phyloP scores from a whole-genome alignment of 2,888 invertebrate genomes.

The Choreutis nemorana region DNA sequence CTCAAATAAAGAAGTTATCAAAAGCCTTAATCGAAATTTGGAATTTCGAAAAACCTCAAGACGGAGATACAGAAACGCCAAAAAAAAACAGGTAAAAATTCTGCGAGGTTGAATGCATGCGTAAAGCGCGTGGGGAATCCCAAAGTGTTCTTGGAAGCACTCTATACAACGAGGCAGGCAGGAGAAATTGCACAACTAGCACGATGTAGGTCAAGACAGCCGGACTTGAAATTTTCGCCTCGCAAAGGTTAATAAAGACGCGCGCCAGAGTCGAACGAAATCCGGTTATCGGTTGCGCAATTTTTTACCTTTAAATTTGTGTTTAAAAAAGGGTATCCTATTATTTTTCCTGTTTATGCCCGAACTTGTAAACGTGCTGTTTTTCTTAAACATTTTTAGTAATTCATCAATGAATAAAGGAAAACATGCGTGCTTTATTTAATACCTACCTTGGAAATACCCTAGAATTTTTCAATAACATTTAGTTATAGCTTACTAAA shows the following conservation, averaged over 20 bases:
- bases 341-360: no score
- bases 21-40: no score
- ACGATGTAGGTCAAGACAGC: slow-evolving; percentile 59
- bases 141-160: slow-evolving; percentile 49
- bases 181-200: slow-evolving; percentile 64
- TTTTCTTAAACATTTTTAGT: no score
- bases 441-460: slow-evolving; percentile 27
- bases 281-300: slow-evolving; percentile 57
- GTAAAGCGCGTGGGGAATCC: slow-evolving; percentile 43
- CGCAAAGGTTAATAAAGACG: slow-evolving; percentile 53
- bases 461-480: slow-evolving; percentile 50
- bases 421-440: slow-evolving; percentile 17
- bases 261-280: slow-evolving; percentile 24
- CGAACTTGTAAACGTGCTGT: no score
- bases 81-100: slow-evolving; percentile 21
- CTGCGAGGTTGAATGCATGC: no score
- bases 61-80: no score
- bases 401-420: slow-evolving; percentile 4
- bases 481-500: slow-evolving; percentile 19
- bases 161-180: no score
- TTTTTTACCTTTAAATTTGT: no score
- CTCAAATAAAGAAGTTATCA: no score
- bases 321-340: no score
- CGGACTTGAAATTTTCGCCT: slow-evolving; percentile 59
- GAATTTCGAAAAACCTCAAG: no score